A percentile compares a stretch with the other conserved stretches of the same genome.
Evolutionary conservation across 1,140 invertebrate genomes (phyloP).

Genomic region (Nautilus pompilius): DNA sequence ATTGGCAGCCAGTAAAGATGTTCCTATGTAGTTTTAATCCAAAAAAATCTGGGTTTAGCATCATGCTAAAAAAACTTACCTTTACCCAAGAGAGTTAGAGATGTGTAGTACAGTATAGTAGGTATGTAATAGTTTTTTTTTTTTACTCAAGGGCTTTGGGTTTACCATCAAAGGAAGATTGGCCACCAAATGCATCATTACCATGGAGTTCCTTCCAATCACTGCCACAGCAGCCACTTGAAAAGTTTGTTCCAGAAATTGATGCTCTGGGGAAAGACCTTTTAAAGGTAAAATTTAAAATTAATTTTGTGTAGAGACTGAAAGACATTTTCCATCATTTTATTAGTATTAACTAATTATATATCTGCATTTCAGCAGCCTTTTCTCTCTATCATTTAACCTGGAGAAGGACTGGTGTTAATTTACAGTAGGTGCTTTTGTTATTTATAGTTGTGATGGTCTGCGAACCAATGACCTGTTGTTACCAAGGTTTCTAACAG

Average conservation of each 20-base stretch:
- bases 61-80: background rate
- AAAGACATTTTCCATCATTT: too few relatives aligned
- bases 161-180: constrained; percentile 46
- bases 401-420: background rate
- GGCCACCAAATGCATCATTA: constrained; percentile 67
- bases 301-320: too few relatives aligned
- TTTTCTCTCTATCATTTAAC: background rate
- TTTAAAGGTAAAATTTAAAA: constrained; percentile 65
- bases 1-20: background rate
- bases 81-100: background rate
- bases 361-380: background rate
- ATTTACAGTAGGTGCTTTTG: background rate
- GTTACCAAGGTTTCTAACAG: too few relatives aligned
- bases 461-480: background rate
- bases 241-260: constrained; percentile 81
- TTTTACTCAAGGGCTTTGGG: constrained; percentile 46
- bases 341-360: background rate
- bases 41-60: background rate
- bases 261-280: constrained; percentile 88
- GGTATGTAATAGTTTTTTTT: background rate
- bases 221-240: constrained; percentile 33
- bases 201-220: constrained; percentile 73
- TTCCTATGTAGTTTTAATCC: background rate
- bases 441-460: background rate
- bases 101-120: background rate